Evolutionary conservation across 2,888 invertebrate genomes (phyloP).

Genomic region (Drosophila anomalata): DNA sequence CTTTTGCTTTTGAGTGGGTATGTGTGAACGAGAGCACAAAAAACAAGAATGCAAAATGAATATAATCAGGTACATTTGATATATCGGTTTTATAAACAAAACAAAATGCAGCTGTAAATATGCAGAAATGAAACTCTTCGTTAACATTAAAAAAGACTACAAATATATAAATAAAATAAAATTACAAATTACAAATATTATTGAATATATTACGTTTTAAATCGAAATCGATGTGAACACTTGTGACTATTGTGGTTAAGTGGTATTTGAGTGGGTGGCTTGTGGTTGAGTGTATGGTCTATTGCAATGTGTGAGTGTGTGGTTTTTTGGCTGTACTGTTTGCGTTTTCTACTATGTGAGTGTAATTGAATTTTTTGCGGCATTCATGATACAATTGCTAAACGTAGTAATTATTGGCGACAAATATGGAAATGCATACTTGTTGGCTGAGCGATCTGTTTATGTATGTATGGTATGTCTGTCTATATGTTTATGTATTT

Average conservation of each 20-base stretch:
- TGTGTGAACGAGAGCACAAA: conserved; percentile 52
- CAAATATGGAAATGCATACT: conserved; percentile 42
- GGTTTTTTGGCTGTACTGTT: conserved; percentile 52
- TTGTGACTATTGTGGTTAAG: conserved; percentile 69
- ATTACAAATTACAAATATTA: conserved; percentile 53
- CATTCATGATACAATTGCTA: conserved; percentile 42
- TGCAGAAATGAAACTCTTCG: conserved; percentile 51
- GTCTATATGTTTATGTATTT: conserved; percentile 15
- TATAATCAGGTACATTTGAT: conserved; percentile 81
- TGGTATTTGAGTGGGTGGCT: conserved; percentile 33
- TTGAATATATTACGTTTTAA: conserved; percentile 54
- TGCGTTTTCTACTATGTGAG: conserved; percentile 33
- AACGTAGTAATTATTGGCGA: conserved; percentile 41
- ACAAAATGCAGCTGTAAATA: conserved; percentile 63
- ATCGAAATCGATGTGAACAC: conserved; percentile 69
- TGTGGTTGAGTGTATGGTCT: conserved; percentile 60
- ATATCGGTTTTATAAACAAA: conserved; percentile 67
- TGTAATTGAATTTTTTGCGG: conserved; percentile 53
- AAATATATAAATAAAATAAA: conserved; percentile 41
- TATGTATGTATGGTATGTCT: conserved; percentile 12
- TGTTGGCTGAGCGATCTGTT: conserved; percentile 23
- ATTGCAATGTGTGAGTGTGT: conserved; percentile 55
- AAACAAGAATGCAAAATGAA: conserved; percentile 73
- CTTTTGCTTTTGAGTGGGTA: conserved; percentile 17
- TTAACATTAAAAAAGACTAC: conserved; percentile 22